A percentile compares a stretch with the other conserved stretches of the same genome.
Evolutionary conservation across 2,888 invertebrate genomes (phyloP).

Genomic region (Lasioglossum vierecki): DNA sequence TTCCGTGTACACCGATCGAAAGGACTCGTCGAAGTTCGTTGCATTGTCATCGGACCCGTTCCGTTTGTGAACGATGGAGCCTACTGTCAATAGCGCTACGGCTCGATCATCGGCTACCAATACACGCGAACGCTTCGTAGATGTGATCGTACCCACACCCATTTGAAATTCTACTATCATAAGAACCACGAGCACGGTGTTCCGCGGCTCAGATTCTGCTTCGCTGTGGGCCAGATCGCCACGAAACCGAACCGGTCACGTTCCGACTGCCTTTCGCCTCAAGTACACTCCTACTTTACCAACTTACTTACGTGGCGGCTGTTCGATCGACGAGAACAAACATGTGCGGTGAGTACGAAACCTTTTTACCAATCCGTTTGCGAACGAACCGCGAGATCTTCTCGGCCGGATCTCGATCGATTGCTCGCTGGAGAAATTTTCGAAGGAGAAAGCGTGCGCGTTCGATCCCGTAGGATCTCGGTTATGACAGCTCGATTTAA

Average conservation of each 20-base stretch:
- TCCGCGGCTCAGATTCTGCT: slow-evolving; percentile 59
- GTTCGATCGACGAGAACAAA: slow-evolving; percentile 33
- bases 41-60: not conserved
- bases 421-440: slow-evolving; percentile 20
- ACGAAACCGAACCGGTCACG: slow-evolving; percentile 38
- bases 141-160: slow-evolving; percentile 43
- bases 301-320: slow-evolving; percentile 56
- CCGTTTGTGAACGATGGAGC: slow-evolving; percentile 44
- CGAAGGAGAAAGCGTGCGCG: slow-evolving; percentile 5
- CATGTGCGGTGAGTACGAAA: slow-evolving; percentile 68
- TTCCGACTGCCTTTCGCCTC: slow-evolving; percentile 14
- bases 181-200: slow-evolving; percentile 61
- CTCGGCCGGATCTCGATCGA: not conserved
- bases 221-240: slow-evolving; percentile 36
- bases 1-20: not conserved
- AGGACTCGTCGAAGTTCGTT: not conserved
- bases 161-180: slow-evolving; percentile 57
- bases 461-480: not conserved
- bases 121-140: not conserved
- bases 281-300: slow-evolving; percentile 5
- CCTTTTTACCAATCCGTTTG: not conserved
- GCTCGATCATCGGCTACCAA: slow-evolving; percentile 20
- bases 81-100: slow-evolving; percentile 55
- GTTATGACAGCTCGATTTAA: slow-evolving; percentile 28
- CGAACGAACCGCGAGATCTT: not conserved